Percentiles rank a stretch among this genome's conserved stretches.
Evolutionary conservation across 2,888 invertebrate genomes (phyloP).

Genomic region (Mythimna ferrago): DNA sequence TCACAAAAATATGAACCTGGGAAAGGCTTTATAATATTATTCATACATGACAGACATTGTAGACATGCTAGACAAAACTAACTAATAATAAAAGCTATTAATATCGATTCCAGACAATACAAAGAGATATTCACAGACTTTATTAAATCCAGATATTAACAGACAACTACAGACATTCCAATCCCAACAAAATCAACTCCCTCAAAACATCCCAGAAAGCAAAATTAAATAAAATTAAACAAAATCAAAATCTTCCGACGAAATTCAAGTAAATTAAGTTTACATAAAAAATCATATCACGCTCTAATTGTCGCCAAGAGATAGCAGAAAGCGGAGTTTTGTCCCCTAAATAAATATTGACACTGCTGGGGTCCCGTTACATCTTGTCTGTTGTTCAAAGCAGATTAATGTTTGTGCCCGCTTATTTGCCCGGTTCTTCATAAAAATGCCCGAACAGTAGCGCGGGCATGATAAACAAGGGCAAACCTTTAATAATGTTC

Average conservation of each 20-base stretch:
- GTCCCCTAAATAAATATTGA: constrained; percentile 90
- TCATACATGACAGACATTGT: too few species aligned
- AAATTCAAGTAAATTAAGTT: constrained; percentile 84
- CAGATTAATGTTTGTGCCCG: constrained; percentile 89
- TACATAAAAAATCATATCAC: constrained; percentile 87
- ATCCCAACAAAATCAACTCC: neutral
- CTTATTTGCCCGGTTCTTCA: constrained; percentile 88
- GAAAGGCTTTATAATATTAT: too few species aligned
- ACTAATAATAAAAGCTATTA: neutral
- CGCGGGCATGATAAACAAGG: constrained; percentile 80
- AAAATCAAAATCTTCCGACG: constrained; percentile 49
- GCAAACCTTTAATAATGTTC: constrained; percentile 79
- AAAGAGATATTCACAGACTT: neutral
- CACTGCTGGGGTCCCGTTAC: constrained; percentile 82
- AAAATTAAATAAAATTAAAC: constrained; percentile 41
- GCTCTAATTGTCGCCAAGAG: constrained; percentile 88
- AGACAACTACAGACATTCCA: neutral
- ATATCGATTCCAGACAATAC: neutral
- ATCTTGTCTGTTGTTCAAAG: constrained; percentile 88
- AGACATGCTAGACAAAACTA: neutral
- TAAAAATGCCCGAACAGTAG: constrained; percentile 88
- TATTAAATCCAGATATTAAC: neutral
- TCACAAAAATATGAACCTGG: too few species aligned
- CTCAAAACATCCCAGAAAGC: neutral
- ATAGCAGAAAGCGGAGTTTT: constrained; percentile 76